Evolutionary conservation across 2,797 vertebrate genomes (phyloP), one percentile per base, ranked within the genome.

Genomic region (Acanthurus lineatus): DNA sequence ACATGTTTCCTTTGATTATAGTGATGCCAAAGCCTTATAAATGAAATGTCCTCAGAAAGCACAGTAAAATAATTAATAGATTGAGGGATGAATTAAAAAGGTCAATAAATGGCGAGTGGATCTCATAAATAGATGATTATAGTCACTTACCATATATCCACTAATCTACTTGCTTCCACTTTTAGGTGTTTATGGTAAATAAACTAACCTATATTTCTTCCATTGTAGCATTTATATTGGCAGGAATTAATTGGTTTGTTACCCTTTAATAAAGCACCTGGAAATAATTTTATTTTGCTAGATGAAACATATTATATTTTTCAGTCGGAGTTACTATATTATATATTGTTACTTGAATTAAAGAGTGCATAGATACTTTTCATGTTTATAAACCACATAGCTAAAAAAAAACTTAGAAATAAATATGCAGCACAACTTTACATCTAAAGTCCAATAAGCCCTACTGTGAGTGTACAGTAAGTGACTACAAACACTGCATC

Each of bases 1-100:
- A 86, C 81, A 82, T 68, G 58, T 74, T 79, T 44, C 8, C 6
- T 25, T 25, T 25, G 25, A 25, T 25, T 25, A 25, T 12, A 0
- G 10, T 48, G 45, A 53, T 51, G 19, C 51, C 66, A 3, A 72
- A 56, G 32, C 49, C 32, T 28, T 45, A 48, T 66, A 6, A 45
- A 68, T 19, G 1, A 47, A 58, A 49, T 57, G 42, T 25, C 17
- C 16, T 19, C 9, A 45, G n/a, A 15, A 5, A 22, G 22, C 9
- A 59, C 5, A 65, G 16, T 10, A 15, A 8, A 17, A 20, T 14
- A 14, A 47, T 25, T 47, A 32, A 60, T 49, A 70, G 11, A 51
- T 66, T 20, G 25, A 51, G 15, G 44, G 44, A 76, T 62, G 54
- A 69, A 69, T 63, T 44, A 15, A 19, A 58, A 76, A 25, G 17